Evolutionary conservation across 2,797 vertebrate genomes (phyloP).

Genomic region (Zonotrichia albicollis): DNA sequence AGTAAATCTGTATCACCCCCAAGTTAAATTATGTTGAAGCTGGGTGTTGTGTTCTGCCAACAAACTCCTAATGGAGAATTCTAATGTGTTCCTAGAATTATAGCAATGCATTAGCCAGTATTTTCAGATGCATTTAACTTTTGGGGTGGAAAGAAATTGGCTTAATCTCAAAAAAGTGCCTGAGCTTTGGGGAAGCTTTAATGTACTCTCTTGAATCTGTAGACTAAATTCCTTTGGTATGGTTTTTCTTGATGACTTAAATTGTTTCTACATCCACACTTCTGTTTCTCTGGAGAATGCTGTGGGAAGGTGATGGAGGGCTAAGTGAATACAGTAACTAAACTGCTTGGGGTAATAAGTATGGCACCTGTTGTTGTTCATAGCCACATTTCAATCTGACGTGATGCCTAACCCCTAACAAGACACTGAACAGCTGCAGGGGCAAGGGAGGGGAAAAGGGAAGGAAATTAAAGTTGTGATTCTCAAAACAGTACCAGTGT

Average conservation of each 20-base stretch:
- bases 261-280: not conserved
- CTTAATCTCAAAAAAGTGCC: not conserved
- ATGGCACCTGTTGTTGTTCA: not conserved
- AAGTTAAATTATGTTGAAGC: not conserved
- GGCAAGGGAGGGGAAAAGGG: not conserved
- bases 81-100: not conserved
- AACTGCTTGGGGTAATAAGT: not conserved
- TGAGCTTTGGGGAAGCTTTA: not conserved
- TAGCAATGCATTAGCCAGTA: not conserved
- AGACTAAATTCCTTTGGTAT: not conserved
- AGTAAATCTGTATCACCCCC: not conserved
- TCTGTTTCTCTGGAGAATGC: not conserved
- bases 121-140: conserved; percentile 18
- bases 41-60: conserved; percentile 2
- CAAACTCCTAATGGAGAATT: not conserved
- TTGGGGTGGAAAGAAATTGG: not conserved
- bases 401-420: not conserved
- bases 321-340: not conserved
- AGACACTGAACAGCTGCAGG: not conserved
- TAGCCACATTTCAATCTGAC: not conserved
- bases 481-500: not conserved
- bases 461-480: not conserved
- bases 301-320: not conserved
- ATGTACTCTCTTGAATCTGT: not conserved
- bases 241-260: not conserved